These are phyloP conservation scores for Drosophila teissieri DNA, from an alignment of 1,140 invertebrate genomes.

Conservation along the genomic window DNA sequence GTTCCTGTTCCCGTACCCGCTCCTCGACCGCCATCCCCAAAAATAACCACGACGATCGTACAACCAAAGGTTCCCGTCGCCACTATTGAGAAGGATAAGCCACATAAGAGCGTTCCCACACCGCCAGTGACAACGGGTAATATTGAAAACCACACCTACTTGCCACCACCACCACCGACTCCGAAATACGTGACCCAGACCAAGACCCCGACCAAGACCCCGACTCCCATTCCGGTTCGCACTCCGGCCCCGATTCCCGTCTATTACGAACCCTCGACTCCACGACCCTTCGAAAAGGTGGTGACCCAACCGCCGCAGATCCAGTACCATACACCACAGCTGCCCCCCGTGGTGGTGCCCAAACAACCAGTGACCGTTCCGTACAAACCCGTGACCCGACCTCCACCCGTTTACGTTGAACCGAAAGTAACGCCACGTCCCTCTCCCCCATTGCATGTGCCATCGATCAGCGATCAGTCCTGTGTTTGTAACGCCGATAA, in stretches of 20 bases:
- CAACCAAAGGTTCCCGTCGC: constrained; percentile 79
- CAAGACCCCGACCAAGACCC: constrained; percentile 23
- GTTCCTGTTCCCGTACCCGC: constrained; percentile 60
- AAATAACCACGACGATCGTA: constrained; percentile 54
- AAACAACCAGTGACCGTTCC: constrained; percentile 13
- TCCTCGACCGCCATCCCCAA: constrained; percentile 59
- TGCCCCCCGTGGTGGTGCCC: constrained; percentile 8
- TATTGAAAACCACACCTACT: constrained; percentile 62
- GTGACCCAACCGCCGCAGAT: constrained; percentile 48
- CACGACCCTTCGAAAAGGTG: constrained; percentile 46
- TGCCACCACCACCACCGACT: constrained; percentile 39
- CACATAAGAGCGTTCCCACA: constrained; percentile 65
- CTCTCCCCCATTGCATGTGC: constrained; percentile 64
- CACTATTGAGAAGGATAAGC: constrained; percentile 78
- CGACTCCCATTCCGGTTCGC: constrained; percentile 5
- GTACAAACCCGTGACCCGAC: constrained; percentile 16
- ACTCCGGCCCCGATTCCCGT: constrained; percentile 11
- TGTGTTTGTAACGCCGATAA: constrained; percentile 78
- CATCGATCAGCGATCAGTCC: constrained; percentile 65
- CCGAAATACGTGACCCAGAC: constrained; percentile 41
- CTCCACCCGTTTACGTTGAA: constrained; percentile 26
- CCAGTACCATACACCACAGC: constrained; percentile 48
- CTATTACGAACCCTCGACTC: constrained; percentile 44
- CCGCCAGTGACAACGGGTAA: constrained; percentile 70
- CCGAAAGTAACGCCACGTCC: constrained; percentile 77